Base-by-base conservation (phyloP, 2,888 invertebrate species). In the Oligia strigilis region DNA sequence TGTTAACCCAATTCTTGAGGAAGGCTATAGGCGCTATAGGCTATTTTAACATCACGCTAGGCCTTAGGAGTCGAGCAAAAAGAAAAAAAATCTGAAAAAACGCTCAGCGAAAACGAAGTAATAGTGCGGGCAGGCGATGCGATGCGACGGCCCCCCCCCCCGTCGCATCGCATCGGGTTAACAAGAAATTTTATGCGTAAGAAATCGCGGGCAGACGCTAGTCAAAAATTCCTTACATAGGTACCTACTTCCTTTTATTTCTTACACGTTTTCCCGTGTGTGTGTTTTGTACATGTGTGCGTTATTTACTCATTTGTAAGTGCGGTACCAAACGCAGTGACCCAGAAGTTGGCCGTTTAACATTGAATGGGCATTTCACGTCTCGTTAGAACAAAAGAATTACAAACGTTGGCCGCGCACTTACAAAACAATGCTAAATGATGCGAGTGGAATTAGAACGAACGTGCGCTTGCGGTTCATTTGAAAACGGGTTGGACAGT, bases 331-430 rank as follows among this genome's bases (percentile, higher is more conserved):
- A 80, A 88, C 88, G 84, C 90, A 87, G 85, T 93, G 94, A 94
- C 94, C 94, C 90, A 95, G 89, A 94, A 93, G 85, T 89, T 85
- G 86, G 75, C 80, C 88, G 90, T 91, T 95, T 95, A 92, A 91
- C 95, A 95, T 95, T 94, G 94, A 95, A 95, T 94, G 94, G 94
- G 91, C 92, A 93, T 93, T 94, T 94, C 91, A 91, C 88, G 90
- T 90, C 90, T 91, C 83, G 90, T 93, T 93, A 93, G 91, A 93
- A 95, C 95, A 94, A 94, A 93, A 92, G 92, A 91, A 90, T 91
- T 90, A 91, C 84, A 85, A 87, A 85, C 83, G 78, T 77, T 89
- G 90, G 85, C 84, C 85, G 89, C 87, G 88, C 88, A 83, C 88
- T 85, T 77, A 80, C 80, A 75, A 83, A 78, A 84, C 87, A 82